These are phyloP conservation scores for Tetragonula clypearis DNA, from an alignment of 1,140 invertebrate genomes.

Conservation along the genomic window DNA sequence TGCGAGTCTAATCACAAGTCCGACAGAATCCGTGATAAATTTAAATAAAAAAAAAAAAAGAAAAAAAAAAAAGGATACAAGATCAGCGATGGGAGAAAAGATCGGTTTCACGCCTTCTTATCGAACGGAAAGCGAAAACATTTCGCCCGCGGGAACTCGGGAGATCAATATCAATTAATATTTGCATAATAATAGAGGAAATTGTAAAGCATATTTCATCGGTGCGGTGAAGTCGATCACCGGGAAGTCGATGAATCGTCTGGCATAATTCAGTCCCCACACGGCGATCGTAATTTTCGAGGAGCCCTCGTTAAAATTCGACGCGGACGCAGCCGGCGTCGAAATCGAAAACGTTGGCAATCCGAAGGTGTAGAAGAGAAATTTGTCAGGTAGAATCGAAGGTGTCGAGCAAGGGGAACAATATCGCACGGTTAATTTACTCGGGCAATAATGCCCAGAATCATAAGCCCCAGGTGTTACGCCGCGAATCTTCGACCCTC, in stretches of 20 bases:
- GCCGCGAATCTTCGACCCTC: conserved; percentile 72
- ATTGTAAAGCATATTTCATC: background rate
- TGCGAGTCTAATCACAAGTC: background rate
- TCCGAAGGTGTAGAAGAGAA: background rate
- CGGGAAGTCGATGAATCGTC: background rate
- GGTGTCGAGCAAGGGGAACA: conserved; percentile 30
- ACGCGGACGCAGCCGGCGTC: background rate
- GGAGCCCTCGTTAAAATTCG: conserved; percentile 17
- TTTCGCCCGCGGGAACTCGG: background rate
- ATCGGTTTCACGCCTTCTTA: background rate
- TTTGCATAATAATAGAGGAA: background rate
- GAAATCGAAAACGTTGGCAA: conserved; percentile 11
- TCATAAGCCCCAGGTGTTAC: conserved; percentile 75
- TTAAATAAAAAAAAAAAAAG: background rate
- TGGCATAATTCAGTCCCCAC: background rate
- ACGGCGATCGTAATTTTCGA: background rate
- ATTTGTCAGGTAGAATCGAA: conserved; percentile 35
- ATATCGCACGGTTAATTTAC: conserved; percentile 72
- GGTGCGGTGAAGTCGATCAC: too few relatives aligned
- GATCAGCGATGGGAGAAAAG: background rate
- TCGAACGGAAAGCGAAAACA: background rate
- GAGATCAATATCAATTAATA: background rate
- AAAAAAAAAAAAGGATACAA: background rate
- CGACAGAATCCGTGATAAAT: background rate
- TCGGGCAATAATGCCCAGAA: conserved; percentile 72